A percentile compares a stretch with the other conserved stretches of the same genome.
These are phyloP conservation scores for Arnoldichthys spilopterus DNA, from an alignment of 2,797 vertebrate genomes.

Conservation along the genomic window DNA sequence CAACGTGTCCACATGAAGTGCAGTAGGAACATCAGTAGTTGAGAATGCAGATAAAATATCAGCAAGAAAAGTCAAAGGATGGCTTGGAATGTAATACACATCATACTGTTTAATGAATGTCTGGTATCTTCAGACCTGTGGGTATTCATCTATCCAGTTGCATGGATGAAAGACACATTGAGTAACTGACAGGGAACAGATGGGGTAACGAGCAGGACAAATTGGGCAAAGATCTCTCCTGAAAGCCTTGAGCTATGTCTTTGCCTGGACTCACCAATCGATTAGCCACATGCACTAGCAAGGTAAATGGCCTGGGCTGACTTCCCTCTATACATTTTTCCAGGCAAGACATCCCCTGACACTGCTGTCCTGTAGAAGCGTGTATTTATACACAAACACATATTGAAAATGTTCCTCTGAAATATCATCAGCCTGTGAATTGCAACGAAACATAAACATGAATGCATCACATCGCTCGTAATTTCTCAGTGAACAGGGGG, in stretches of 20 bases:
- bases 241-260: slow-evolving; percentile 33
- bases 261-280: slow-evolving; percentile 25
- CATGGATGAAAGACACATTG: slow-evolving; percentile 19
- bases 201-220: slow-evolving; percentile 12
- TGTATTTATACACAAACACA: neutral
- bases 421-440: slow-evolving; percentile 10
- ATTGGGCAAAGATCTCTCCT: slow-evolving; percentile 9
- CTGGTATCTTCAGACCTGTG: neutral
- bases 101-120: slow-evolving; percentile 20
- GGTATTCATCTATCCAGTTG: neutral
- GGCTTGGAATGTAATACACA: neutral
- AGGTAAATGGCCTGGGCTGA: slow-evolving; percentile 13
- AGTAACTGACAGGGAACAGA: slow-evolving; percentile 24
- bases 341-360: neutral
- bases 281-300: slow-evolving; percentile 14
- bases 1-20: neutral
- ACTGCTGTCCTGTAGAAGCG: neutral
- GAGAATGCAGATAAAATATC: neutral
- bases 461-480: neutral
- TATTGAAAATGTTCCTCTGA: neutral
- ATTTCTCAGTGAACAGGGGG: neutral
- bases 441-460: neutral
- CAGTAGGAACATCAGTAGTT: neutral
- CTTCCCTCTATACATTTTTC: slow-evolving; percentile 9
- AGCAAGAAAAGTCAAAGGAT: too few relatives aligned